Evolutionary conservation across 2,797 vertebrate species (phyloP).

Genomic region (Oryzias dopingdopingensis): DNA sequence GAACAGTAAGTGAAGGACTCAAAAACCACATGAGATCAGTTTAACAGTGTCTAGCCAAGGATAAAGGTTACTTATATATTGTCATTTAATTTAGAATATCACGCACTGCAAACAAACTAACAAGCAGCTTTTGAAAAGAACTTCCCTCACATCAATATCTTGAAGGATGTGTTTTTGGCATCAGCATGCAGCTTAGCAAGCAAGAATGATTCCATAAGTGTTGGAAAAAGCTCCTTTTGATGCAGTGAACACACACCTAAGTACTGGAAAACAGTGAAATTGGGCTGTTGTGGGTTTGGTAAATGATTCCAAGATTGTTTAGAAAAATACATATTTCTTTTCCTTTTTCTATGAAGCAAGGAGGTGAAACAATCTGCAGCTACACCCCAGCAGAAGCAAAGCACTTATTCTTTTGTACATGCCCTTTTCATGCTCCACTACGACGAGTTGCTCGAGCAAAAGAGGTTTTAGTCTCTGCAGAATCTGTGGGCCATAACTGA

Average conservation of each 20-base stretch:
- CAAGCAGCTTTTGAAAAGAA: slow-evolving; percentile 28
- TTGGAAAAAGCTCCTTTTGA: slow-evolving; percentile 57
- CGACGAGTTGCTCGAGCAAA: slow-evolving; percentile 63
- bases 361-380: slow-evolving; percentile 10
- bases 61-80: neutral
- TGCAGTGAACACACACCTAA: slow-evolving; percentile 42
- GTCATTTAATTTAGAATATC: neutral
- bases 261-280: slow-evolving; percentile 51
- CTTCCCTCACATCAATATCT: slow-evolving; percentile 24
- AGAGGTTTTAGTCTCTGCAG: slow-evolving; percentile 39
- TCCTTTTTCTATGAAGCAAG: slow-evolving; percentile 9
- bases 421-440: slow-evolving; percentile 39
- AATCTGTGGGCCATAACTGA: slow-evolving; percentile 57
- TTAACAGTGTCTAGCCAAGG: no score
- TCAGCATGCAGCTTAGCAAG: slow-evolving; percentile 42
- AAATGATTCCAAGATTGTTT: slow-evolving; percentile 7
- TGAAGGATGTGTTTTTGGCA: slow-evolving; percentile 35
- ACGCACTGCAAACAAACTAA: slow-evolving; percentile 42
- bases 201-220: slow-evolving; percentile 56
- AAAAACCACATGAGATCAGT: no score
- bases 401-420: slow-evolving; percentile 23
- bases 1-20: no score
- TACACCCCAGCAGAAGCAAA: slow-evolving; percentile 22
- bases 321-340: slow-evolving; percentile 19
- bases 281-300: slow-evolving; percentile 23